Evolutionary conservation across 2,113 vertebrate species (phyloP), one percentile per base, ranked within the genome.

Genomic region (Forbesichthys papilliferus): DNA sequence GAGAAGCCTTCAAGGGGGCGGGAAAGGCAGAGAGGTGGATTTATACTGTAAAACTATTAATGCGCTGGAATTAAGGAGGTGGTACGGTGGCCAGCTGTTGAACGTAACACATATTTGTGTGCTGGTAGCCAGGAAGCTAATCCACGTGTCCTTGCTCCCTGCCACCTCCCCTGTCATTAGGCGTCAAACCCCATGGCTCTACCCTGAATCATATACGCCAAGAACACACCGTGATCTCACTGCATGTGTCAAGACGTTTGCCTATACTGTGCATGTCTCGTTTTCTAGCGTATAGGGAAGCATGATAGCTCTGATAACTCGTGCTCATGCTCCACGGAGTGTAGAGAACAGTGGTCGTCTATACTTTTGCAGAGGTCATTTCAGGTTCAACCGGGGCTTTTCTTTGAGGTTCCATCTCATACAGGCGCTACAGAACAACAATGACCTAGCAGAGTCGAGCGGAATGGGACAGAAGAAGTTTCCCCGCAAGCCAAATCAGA

Each of bases 61-160:
- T 81, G 69, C 84, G 46, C 68, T 79, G 66, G 85, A 83, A 79
- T 69, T 36, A 48, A 75, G 82, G 81, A 77, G 77, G 83, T 84
- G 82, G 82, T 76, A 87, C 69, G 67, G 71, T 66, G n/a, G 54
- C 70, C 73, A 51, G 77, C 69, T 73, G 54, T 58, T 79, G 84
- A 91, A 88, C 90, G 92, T 80, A 87, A 86, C 85, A 75, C 71
- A 20, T 77, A 80, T 85, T 91, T 89, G 86, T 91, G 73, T 61
- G 52, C 54, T 64, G 46, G 74, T 20, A 61, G 75, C 79, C 75
- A 75, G 88, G 85, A 78, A 85, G 71, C 76, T 75, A 77, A 85
- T 88, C 87, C 83, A 81, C 77, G 86, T 86, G 85, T 74, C 79
- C 80, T 54, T 73, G 58, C 62, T 36, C 69, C 75, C 68, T 87